phyloP scores from a whole-genome alignment of 2,888 invertebrate species.

The Spatulosminthurus flaviceps region DNA sequence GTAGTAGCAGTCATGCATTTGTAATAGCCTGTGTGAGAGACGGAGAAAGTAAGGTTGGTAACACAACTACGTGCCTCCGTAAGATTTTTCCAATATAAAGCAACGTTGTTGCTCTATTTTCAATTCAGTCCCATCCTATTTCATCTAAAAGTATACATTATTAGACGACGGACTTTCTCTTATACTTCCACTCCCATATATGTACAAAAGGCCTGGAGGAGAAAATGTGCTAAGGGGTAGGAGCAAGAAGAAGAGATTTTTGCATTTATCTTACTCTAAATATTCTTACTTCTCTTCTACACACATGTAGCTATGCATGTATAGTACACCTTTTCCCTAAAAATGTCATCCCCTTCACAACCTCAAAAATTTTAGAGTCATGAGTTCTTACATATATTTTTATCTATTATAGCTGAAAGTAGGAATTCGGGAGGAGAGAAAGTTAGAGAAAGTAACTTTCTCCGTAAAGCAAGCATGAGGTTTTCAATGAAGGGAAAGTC shows the following conservation, averaged over 20 bases:
- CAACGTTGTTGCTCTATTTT: conserved; percentile 2
- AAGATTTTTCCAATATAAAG: conserved; percentile 12
- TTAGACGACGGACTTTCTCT: background rate
- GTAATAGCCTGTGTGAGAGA: background rate
- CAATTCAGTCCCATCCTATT: conserved; percentile 9
- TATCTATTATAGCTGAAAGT: too few species aligned
- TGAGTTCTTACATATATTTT: too few species aligned
- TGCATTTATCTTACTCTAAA: background rate
- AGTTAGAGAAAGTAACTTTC: background rate
- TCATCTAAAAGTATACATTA: conserved; percentile 20
- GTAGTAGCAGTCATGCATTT: background rate
- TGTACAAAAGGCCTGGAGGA: background rate
- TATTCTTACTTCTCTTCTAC: too few species aligned
- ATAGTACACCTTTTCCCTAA: background rate
- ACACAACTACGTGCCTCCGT: background rate
- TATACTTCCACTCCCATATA: background rate
- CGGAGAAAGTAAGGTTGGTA: background rate
- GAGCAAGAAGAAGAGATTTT: background rate
- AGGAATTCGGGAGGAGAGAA: background rate
- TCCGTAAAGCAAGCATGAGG: conserved; percentile 20
- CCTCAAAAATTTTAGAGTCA: too few species aligned
- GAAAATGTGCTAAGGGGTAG: background rate
- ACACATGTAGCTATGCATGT: background rate
- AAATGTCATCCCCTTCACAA: background rate
- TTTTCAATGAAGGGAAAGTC: conserved; percentile 21